Conservation (phyloP, 2,113 vertebrate species). For the Cisticola juncidis region DNA sequence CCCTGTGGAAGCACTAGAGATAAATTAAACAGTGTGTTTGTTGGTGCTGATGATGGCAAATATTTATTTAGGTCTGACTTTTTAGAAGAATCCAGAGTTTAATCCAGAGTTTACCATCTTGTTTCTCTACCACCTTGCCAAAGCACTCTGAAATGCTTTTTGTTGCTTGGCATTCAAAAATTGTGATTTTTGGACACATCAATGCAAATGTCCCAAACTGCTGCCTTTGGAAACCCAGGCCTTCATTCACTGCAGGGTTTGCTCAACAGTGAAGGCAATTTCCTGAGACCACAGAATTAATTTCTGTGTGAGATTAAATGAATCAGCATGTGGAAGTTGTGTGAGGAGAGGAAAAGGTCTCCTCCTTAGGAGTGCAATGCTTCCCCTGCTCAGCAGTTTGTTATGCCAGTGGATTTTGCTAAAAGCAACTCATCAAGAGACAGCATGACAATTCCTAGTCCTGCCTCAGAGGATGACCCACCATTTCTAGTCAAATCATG, state of each 20-base stretch:
- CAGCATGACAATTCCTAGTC: neutral
- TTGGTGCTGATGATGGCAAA: neutral
- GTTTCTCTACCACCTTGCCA: neutral
- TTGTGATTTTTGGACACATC: neutral
- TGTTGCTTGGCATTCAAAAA: neutral
- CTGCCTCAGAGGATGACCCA: neutral
- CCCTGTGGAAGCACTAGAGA: neutral
- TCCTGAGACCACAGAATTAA: neutral
- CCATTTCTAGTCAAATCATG: neutral
- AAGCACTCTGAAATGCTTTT: neutral
- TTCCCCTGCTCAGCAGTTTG: neutral
- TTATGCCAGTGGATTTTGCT: neutral
- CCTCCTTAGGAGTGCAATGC: neutral
- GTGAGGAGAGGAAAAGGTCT: neutral
- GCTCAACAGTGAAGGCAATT: fast-evolving
- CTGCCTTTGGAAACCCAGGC: neutral
- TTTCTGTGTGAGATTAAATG: neutral
- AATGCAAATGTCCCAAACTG: neutral
- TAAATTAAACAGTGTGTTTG: neutral
- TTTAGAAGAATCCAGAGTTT: neutral
- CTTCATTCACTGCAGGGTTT: neutral
- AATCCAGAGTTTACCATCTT: neutral
- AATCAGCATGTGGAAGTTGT: fast-evolving
- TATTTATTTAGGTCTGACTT: neutral
- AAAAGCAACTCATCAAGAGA: neutral